Conservation (phyloP, 1,140 invertebrate genomes). For the Pemphigus obesinymphae region DNA sequence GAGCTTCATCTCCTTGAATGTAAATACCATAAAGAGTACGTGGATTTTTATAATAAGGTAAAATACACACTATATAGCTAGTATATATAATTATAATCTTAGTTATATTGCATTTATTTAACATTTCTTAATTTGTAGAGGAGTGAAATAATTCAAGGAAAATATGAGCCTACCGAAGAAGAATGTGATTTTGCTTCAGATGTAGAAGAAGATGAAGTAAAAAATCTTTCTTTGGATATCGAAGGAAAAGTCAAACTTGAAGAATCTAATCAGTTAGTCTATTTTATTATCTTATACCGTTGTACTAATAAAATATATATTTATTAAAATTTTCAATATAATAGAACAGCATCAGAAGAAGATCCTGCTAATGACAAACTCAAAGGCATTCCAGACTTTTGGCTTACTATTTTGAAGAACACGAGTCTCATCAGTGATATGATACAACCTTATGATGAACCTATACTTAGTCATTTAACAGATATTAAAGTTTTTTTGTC, state of each 20-base stretch:
- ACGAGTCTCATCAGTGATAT: constrained; percentile 84
- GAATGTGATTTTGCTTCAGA: constrained; percentile 79
- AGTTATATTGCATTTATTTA: not conserved
- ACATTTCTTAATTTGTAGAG: constrained; percentile 54
- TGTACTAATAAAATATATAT: not conserved
- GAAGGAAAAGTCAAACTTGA: constrained; percentile 55
- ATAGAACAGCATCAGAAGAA: constrained; percentile 47
- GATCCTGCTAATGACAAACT: constrained; percentile 53
- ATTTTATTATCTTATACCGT: not conserved
- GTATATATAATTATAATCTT: not conserved
- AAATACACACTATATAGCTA: not conserved
- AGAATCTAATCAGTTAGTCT: constrained; percentile 26
- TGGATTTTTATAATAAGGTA: constrained; percentile 77
- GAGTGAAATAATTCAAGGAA: constrained; percentile 69
- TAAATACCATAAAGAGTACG: constrained; percentile 80
- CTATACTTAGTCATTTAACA: constrained; percentile 83
- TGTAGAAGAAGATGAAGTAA: constrained; percentile 61
- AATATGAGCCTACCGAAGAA: constrained; percentile 80
- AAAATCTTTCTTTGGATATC: constrained; percentile 59
- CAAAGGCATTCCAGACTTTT: constrained; percentile 93
- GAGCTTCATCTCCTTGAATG: constrained; percentile 91
- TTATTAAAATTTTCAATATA: constrained; percentile 35
- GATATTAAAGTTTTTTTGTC: constrained; percentile 81
- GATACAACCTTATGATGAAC: constrained; percentile 91
- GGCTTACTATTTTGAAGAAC: constrained; percentile 94